These are phyloP conservation scores for Actinopyga echinites DNA, from an alignment of 53 echinoderm and acorn worm genomes.

Conservation along the genomic window DNA sequence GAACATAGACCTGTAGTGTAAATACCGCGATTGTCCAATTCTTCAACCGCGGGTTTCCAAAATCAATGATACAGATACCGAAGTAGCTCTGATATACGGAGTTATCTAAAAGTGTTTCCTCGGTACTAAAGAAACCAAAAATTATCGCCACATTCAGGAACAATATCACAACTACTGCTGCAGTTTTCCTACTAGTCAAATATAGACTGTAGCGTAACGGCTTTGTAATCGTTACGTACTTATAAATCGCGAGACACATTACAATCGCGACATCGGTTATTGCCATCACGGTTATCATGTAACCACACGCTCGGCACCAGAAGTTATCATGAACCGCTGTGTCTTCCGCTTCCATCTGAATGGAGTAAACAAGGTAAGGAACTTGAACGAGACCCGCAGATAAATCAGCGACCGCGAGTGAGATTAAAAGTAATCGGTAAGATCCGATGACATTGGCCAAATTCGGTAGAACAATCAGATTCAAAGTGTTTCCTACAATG, in stretches of 20 bases:
- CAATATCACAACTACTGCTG: background rate
- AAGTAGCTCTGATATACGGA: constrained; percentile 9
- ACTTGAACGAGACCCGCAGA: background rate
- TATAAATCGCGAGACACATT: constrained; percentile 20
- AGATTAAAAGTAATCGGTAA: background rate
- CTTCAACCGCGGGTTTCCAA: constrained; percentile 2
- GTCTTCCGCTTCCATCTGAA: background rate
- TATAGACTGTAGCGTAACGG: constrained; percentile 9
- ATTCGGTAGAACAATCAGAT: constrained; percentile 1
- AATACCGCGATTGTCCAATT: constrained; percentile 2
- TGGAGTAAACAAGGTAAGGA: constrained; percentile 21
- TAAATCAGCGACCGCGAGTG: constrained; percentile 20
- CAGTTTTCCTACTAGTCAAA: background rate
- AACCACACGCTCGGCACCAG: background rate
- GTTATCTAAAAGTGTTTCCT: background rate
- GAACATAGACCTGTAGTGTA: background rate
- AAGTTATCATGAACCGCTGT: background rate
- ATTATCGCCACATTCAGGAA: background rate
- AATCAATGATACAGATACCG: constrained; percentile 21
- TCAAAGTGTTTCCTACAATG: background rate
- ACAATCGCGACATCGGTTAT: constrained; percentile 9
- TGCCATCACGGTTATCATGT: background rate
- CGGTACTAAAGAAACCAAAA: constrained; percentile 16
- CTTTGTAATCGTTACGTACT: constrained; percentile 19
- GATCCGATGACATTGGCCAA: constrained; percentile 11